Conservation (phyloP, 1,140 invertebrate species). For the Sycobia sp. region DNA sequence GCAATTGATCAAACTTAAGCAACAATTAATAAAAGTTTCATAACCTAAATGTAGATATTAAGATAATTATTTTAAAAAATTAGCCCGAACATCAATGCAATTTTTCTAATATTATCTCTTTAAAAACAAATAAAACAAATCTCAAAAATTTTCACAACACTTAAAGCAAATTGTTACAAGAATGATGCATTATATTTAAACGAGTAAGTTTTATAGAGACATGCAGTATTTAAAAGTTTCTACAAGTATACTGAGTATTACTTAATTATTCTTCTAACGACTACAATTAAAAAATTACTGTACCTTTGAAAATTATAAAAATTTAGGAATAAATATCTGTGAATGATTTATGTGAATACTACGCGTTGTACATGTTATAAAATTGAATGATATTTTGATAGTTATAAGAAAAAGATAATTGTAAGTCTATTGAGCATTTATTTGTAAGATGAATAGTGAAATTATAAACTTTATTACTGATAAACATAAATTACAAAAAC, state of each 20-base stretch:
- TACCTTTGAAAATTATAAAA: background rate
- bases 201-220: background rate
- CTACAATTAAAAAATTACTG: background rate
- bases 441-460: conserved; percentile 23
- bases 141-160: too few relatives aligned
- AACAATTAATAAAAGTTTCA: too few relatives aligned
- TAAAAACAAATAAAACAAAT: too few relatives aligned
- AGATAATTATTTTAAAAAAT: too few relatives aligned
- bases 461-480: conserved; percentile 29
- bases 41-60: too few relatives aligned
- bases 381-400: conserved; percentile 12
- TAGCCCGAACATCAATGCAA: too few relatives aligned
- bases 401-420: conserved; percentile 20
- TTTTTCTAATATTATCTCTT: too few relatives aligned
- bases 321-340: conserved; percentile 8
- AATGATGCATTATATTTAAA: too few relatives aligned
- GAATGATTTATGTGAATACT: too few relatives aligned
- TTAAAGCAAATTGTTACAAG: too few relatives aligned
- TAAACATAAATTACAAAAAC: conserved; percentile 27
- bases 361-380: conserved; percentile 12
- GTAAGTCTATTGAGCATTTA: conserved; percentile 27
- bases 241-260: background rate
- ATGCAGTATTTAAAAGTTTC: conserved; percentile 11
- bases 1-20: too few relatives aligned
- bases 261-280: background rate